These are phyloP conservation scores for Phoebastria nigripes DNA, from an alignment of 2,797 vertebrate species.

Conservation along the genomic window DNA sequence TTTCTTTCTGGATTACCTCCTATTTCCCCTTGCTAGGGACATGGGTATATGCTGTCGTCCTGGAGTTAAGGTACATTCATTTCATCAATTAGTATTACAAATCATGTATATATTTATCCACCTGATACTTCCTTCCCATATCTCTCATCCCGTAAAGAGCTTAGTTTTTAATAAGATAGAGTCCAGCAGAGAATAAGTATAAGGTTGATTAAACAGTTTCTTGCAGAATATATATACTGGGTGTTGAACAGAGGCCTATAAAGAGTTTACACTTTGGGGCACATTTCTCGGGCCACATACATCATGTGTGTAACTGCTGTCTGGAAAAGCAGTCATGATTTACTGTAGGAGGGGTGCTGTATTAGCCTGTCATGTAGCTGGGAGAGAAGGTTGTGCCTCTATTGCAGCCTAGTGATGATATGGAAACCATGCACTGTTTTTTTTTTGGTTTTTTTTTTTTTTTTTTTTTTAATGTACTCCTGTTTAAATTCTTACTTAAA, in stretches of 20 bases:
- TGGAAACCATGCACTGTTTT: neutral
- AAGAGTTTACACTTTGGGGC: neutral
- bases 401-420: neutral
- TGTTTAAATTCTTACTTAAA: conserved; percentile 2
- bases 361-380: neutral
- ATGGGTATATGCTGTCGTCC: neutral
- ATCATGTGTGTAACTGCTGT: neutral
- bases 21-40: neutral
- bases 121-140: neutral
- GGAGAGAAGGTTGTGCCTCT: neutral
- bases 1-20: neutral
- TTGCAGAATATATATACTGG: neutral
- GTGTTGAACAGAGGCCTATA: neutral
- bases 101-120: neutral
- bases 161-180: neutral
- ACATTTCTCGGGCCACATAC: neutral
- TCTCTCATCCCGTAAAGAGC: neutral
- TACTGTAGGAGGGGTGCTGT: neutral
- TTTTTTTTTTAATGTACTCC: neutral
- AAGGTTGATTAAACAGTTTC: neutral
- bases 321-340: neutral
- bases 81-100: neutral
- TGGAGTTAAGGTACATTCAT: neutral
- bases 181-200: neutral
- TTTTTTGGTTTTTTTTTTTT: neutral